Base-by-base conservation (phyloP, 2,797 vertebrate genomes). In the Periparus ater region DNA sequence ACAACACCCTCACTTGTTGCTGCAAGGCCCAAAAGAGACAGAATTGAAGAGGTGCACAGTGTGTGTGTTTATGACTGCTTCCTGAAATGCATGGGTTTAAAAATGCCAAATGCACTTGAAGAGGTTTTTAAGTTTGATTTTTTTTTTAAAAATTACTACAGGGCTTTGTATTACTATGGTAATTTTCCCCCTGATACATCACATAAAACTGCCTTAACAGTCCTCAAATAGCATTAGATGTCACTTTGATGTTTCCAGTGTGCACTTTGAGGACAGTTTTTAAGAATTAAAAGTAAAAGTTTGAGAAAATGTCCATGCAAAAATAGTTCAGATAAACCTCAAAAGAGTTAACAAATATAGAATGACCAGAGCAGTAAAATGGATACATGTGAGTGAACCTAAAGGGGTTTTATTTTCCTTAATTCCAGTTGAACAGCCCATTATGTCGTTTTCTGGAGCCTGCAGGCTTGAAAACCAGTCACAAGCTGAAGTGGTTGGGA, bases 321-420 rank as follows among this genome's bases (percentile, higher is more conserved):
- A 96, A 92, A 91, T 75, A 92, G 54, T 83, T 91, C 85, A 91
- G 82, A 84, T 36, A 86, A 91, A 93, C 76, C 76, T 93, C 89
- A 89, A 70, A 89, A 92, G 79, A 44, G 78, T 38, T 88, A 65
- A 86, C 55, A 92, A 85, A 87, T 88, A 92, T 54, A 87, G 87
- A 92, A 74, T 61, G 50, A 71, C 66, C 78, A 73, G 19, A 42
- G 78, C 42, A 62, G 87, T 81, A 95, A 95, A 97, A 93, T 32
- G 65, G 88, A 95, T 89, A 85, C 54, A 95, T 86, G 47, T 36
- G 14, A 78, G 60, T 77, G 90, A 95, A 96, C 76, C 78, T 94
- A 79, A 96, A 93, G 70, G 70, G 38, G 48, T 73, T 94, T 95
- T 91, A 71, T 94, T 95, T 95, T 80, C 71, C 77, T 67, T 73